Evolutionary conservation across 2,113 vertebrate genomes (phyloP).

Genomic region (Leucopsar rothschildi): DNA sequence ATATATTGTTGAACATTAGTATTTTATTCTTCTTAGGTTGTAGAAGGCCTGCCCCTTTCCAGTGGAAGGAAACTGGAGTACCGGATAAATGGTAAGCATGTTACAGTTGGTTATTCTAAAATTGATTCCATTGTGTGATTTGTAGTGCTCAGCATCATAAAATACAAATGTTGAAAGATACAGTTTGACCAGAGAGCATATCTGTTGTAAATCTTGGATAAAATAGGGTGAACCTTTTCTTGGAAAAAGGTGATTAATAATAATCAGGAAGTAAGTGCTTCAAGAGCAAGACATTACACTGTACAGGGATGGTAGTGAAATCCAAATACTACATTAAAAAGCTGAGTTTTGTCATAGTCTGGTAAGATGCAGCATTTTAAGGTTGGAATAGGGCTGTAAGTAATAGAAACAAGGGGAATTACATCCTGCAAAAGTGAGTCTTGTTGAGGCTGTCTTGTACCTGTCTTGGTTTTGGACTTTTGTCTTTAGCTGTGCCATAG

Average conservation of each 20-base stretch:
- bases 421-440: not conserved
- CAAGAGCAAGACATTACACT: not conserved
- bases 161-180: not conserved
- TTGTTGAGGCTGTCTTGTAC: not conserved
- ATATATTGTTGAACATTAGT: not conserved
- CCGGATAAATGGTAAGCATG: constrained; percentile 87
- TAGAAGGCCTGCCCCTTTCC: constrained; percentile 81
- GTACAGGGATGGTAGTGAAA: not conserved
- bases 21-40: constrained; percentile 67
- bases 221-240: not conserved
- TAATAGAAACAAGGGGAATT: not conserved
- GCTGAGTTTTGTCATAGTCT: not conserved
- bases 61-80: constrained; percentile 85
- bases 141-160: not conserved
- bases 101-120: not conserved
- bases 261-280: not conserved
- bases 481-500: not conserved
- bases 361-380: not conserved
- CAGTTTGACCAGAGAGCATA: not conserved
- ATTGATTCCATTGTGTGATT: not conserved
- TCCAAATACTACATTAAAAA: not conserved
- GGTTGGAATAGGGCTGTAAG: not conserved
- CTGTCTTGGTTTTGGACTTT: not conserved
- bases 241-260: not conserved
- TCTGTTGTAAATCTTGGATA: not conserved